Percentiles rank a stretch among this genome's conserved stretches.
Evolutionary conservation across 2,113 vertebrate genomes (phyloP).

Genomic region (Xyliphius kryptos): DNA sequence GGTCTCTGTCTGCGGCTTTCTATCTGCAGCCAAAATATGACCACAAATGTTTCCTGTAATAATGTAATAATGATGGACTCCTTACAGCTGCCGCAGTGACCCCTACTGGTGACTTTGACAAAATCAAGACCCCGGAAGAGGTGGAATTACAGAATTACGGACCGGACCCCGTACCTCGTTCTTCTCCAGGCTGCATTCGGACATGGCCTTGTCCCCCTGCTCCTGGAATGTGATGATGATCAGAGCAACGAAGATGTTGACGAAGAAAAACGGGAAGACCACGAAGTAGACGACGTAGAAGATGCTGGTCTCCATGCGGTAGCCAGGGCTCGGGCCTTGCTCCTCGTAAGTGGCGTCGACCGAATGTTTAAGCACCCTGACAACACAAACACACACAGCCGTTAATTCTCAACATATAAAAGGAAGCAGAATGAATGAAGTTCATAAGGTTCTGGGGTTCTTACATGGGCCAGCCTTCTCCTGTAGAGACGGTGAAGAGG

Average conservation of each 20-base stretch:
- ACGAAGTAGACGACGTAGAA: constrained; percentile 99
- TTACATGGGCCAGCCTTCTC: constrained; percentile 98
- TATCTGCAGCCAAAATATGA: no score
- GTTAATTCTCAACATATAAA: no score
- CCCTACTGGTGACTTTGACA: no score
- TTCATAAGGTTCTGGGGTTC: constrained; percentile 46
- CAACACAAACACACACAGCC: neutral
- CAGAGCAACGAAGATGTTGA: constrained; percentile 98
- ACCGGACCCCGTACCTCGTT: constrained; percentile 78
- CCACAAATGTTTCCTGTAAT: no score
- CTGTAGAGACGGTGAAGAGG: constrained; percentile 93
- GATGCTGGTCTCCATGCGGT: constrained; percentile 96
- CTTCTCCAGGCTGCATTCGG: constrained; percentile 95
- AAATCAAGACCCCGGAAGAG: no score
- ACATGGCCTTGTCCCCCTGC: constrained; percentile 99
- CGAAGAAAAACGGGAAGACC: no score
- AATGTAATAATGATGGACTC: no score
- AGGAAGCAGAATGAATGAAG: neutral
- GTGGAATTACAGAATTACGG: no score
- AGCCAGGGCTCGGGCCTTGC: constrained; percentile 91
- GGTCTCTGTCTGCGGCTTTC: no score
- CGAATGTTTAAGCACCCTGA: constrained; percentile 93
- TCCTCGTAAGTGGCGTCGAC: constrained; percentile 96
- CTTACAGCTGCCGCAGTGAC: no score
- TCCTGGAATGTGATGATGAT: constrained; percentile 99